Conservation (phyloP, 2,888 invertebrate species). For the Euzophera pinguis region DNA sequence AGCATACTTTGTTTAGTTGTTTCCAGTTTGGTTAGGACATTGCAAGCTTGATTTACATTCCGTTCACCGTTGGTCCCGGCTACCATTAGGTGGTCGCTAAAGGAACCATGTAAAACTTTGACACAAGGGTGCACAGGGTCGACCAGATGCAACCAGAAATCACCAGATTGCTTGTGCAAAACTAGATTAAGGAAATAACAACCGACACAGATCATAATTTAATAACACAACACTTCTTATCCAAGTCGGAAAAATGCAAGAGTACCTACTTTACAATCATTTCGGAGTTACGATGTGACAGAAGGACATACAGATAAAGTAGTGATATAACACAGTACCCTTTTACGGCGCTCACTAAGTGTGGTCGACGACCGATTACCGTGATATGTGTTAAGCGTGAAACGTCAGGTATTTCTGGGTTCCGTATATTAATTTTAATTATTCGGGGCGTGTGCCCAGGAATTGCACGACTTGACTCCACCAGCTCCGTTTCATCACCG, state of each 20-base stretch:
- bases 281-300: constrained; percentile 23
- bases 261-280: constrained; percentile 4
- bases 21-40: no score
- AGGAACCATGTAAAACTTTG: no score
- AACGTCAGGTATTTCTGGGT: not conserved
- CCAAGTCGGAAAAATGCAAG: not conserved
- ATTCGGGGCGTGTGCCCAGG: no score
- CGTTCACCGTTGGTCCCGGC: no score
- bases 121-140: no score
- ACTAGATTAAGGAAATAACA: not conserved
- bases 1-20: no score
- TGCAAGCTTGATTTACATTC: no score
- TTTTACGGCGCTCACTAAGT: constrained; percentile 20
- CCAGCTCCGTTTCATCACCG: no score
- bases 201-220: not conserved
- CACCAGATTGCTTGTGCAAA: not conserved
- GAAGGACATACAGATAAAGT: constrained; percentile 16
- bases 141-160: no score
- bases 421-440: not conserved
- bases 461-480: no score
- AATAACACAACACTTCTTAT: constrained; percentile 1
- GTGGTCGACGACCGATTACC: constrained; percentile 16
- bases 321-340: constrained; percentile 13
- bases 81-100: no score
- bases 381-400: not conserved